Percentiles rank a stretch among this genome's conserved stretches.
phyloP scores from a whole-genome alignment of 2,113 vertebrate species.

The Bagarius yarrelli region DNA sequence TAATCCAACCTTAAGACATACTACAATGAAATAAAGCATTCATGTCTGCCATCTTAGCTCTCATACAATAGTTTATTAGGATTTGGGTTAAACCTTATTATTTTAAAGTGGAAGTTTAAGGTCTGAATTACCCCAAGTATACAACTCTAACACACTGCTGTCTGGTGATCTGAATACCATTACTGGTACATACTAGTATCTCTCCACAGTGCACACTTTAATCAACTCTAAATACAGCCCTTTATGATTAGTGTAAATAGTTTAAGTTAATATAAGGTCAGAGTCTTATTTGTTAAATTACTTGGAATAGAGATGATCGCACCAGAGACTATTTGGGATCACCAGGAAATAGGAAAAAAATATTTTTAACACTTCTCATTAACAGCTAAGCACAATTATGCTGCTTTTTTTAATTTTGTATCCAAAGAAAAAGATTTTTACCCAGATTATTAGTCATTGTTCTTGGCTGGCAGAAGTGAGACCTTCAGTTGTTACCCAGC shows the following conservation, averaged over 20 bases:
- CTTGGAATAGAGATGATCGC: not conserved
- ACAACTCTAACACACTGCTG: not conserved
- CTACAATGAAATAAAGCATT: too few relatives aligned
- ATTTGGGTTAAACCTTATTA: not conserved
- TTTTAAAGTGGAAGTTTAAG: not conserved
- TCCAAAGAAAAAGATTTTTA: too few relatives aligned
- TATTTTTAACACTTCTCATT: too few relatives aligned
- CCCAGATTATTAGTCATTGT: too few relatives aligned
- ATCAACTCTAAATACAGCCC: not conserved
- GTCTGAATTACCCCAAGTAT: not conserved
- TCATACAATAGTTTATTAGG: not conserved
- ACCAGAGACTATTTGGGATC: too few relatives aligned
- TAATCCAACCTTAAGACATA: too few relatives aligned
- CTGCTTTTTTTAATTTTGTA: too few relatives aligned
- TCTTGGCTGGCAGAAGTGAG: too few relatives aligned
- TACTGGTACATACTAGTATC: not conserved
- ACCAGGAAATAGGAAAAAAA: too few relatives aligned
- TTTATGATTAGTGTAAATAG: not conserved
- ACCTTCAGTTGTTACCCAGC: too few relatives aligned
- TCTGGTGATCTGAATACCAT: not conserved
- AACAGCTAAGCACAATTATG: too few relatives aligned
- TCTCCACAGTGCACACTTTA: not conserved
- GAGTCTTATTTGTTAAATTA: not conserved
- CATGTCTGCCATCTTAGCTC: not conserved
- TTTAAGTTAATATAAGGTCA: not conserved